These are phyloP conservation scores for Parochlus steinenii DNA, from an alignment of 2,888 invertebrate species.

Conservation along the genomic window DNA sequence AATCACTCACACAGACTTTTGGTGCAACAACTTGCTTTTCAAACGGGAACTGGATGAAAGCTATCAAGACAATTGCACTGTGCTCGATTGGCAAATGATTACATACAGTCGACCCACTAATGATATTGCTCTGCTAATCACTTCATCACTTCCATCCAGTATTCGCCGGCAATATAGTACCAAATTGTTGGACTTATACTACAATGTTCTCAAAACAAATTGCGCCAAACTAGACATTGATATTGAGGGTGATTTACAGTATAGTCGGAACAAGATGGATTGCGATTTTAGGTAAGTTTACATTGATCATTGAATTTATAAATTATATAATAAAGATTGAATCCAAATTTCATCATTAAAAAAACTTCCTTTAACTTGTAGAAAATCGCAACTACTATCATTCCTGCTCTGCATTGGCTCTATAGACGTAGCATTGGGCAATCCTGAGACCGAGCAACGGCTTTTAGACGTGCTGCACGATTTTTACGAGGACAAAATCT, in stretches of 20 bases:
- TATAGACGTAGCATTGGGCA: constrained; percentile 62
- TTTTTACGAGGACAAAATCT: constrained; percentile 50
- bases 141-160: constrained; percentile 56
- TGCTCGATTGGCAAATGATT: constrained; percentile 75
- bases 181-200: constrained; percentile 51
- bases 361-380: constrained; percentile 15
- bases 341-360: background rate
- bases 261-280: constrained; percentile 34
- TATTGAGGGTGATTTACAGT: constrained; percentile 37
- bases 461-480: constrained; percentile 58
- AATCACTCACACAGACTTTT: constrained; percentile 69
- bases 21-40: constrained; percentile 66
- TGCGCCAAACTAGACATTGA: constrained; percentile 44
- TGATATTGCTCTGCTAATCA: constrained; percentile 54
- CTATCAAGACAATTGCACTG: constrained; percentile 40
- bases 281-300: constrained; percentile 32
- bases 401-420: constrained; percentile 62
- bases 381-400: constrained; percentile 53
- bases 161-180: constrained; percentile 45
- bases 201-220: constrained; percentile 42
- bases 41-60: constrained; percentile 31
- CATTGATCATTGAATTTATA: background rate
- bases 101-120: constrained; percentile 61
- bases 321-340: constrained; percentile 1
- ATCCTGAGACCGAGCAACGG: constrained; percentile 56